phyloP scores from a whole-genome alignment of 2,113 vertebrate species.

The Hiodon alosoides region DNA sequence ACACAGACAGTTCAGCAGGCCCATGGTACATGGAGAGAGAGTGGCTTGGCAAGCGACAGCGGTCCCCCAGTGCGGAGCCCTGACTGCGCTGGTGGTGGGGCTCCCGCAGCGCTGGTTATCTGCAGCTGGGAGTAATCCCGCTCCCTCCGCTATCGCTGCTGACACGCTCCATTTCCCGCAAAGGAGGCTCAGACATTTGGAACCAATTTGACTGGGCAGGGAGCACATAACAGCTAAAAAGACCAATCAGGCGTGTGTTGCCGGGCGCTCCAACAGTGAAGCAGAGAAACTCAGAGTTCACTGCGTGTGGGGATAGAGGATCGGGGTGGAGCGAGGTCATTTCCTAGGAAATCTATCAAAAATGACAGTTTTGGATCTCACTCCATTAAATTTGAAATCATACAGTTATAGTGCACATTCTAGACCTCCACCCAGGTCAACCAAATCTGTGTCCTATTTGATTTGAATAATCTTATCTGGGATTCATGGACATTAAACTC shows the following conservation, averaged over 20 bases:
- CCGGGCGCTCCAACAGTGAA: conserved; percentile 6
- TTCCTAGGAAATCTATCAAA: too few species aligned
- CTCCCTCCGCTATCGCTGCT: conserved; percentile 34
- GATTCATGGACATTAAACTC: too few species aligned
- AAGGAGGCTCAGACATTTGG: conserved; percentile 54
- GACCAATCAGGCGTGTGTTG: conserved; percentile 22
- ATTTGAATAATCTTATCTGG: too few species aligned
- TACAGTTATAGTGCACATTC: too few species aligned
- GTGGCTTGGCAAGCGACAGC: neutral
- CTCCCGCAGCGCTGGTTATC: conserved; percentile 37
- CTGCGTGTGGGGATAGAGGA: too few species aligned
- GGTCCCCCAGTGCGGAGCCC: neutral
- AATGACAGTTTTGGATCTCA: too few species aligned
- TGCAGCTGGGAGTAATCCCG: conserved; percentile 21
- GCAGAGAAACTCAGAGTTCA: neutral
- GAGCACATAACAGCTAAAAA: conserved; percentile 46
- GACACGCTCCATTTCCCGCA: conserved; percentile 53
- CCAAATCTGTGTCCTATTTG: too few species aligned
- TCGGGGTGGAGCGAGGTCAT: too few species aligned
- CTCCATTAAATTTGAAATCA: too few species aligned
- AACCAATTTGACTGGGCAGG: conserved; percentile 49
- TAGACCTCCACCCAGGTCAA: too few species aligned
- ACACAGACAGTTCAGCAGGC: too few species aligned
- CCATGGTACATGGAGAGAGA: neutral
- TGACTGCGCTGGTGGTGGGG: conserved; percentile 8